Percentiles rank a stretch among this genome's conserved stretches.
Evolutionary conservation across 53 echinoderm and acorn worm genomes (phyloP).

Genomic region (Mesocentrotus franciscanus): DNA sequence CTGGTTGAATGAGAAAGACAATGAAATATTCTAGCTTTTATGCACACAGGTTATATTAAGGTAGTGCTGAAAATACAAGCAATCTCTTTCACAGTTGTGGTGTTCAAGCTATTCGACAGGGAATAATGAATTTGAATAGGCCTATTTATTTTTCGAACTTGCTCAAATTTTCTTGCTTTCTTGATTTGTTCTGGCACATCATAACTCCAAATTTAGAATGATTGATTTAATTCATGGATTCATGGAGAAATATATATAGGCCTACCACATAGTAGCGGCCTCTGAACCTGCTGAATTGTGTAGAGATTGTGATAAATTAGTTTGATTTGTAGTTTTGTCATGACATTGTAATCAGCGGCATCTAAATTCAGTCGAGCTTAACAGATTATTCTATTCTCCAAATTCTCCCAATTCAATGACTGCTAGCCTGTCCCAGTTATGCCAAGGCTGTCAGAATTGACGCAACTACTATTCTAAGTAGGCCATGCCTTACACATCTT

Average conservation of each 20-base stretch:
- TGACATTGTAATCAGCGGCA: not conserved
- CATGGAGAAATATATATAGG: not conserved
- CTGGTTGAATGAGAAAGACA: too few species aligned
- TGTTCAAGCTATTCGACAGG: not conserved
- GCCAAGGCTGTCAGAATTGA: constrained; percentile 8
- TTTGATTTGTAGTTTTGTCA: not conserved
- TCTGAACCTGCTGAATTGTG: not conserved
- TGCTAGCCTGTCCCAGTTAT: not conserved
- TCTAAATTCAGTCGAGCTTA: not conserved
- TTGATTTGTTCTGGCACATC: not conserved
- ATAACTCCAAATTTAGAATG: not conserved
- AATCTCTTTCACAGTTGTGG: not conserved
- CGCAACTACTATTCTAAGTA: not conserved
- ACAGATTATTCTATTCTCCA: not conserved
- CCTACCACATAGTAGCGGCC: not conserved
- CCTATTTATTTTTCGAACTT: not conserved
- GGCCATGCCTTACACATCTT: not conserved
- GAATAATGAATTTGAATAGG: not conserved
- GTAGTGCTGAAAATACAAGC: not conserved
- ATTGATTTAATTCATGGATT: not conserved
- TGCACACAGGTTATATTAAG: too few species aligned
- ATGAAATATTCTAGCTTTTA: too few species aligned
- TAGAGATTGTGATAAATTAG: not conserved
- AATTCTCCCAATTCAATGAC: not conserved
- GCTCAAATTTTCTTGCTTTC: not conserved